These are phyloP conservation scores for Unio delphinus DNA, from an alignment of 2,888 invertebrate genomes.

Conservation along the genomic window DNA sequence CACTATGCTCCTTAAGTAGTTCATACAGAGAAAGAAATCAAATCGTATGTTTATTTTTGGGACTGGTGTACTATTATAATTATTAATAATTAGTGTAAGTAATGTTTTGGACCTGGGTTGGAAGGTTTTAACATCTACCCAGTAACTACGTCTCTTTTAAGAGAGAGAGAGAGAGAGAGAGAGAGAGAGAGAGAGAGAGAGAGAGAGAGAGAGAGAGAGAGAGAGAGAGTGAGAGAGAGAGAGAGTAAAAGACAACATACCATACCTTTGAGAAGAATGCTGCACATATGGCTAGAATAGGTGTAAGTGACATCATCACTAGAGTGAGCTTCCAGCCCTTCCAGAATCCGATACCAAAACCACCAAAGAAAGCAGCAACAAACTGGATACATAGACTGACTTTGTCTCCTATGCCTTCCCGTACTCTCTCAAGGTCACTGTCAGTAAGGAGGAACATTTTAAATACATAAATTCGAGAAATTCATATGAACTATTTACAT, in stretches of 20 bases:
- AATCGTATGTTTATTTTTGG: too few relatives aligned
- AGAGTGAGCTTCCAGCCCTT: slow-evolving; percentile 75
- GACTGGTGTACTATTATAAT: too few relatives aligned
- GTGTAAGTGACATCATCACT: slow-evolving; percentile 75
- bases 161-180: background rate
- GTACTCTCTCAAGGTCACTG: slow-evolving; percentile 74
- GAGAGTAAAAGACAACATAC: background rate
- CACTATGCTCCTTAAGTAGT: too few relatives aligned
- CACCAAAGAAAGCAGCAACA: slow-evolving; percentile 71
- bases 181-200: too few relatives aligned
- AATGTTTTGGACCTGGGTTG: background rate
- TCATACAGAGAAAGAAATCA: too few relatives aligned
- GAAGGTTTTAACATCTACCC: too few relatives aligned
- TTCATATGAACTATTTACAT: too few relatives aligned
- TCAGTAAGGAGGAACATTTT: slow-evolving; percentile 10
- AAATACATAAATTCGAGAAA: too few relatives aligned
- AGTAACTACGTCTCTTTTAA: background rate
- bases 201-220: background rate
- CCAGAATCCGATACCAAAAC: slow-evolving; percentile 73
- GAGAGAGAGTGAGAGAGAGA: background rate
- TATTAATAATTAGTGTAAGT: too few relatives aligned
- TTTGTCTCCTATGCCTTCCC: slow-evolving; percentile 75
- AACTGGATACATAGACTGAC: slow-evolving; percentile 72
- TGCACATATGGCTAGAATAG: slow-evolving; percentile 67
- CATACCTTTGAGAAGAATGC: slow-evolving; percentile 57